Evolutionary conservation across 1,140 invertebrate species (phyloP).

Genomic region (Ditylenchus dipsaci): DNA sequence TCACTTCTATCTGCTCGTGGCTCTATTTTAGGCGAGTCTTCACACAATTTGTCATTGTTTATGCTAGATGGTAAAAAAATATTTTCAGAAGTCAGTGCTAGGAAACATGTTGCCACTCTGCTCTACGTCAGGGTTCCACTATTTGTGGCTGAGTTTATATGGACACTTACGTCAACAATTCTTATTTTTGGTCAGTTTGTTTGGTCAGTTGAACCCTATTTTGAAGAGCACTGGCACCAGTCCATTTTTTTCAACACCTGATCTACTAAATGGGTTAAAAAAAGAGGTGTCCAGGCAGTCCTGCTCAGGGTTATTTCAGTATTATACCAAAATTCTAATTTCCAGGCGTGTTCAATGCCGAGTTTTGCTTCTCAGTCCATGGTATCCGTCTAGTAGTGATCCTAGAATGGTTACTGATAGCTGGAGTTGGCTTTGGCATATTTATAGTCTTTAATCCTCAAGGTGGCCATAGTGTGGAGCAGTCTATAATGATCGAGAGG

Average conservation of each 20-base stretch:
- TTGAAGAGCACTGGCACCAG: no score
- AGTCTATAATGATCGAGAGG: constrained; percentile 37
- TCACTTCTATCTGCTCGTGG: constrained; percentile 39
- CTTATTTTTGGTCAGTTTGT: constrained; percentile 43
- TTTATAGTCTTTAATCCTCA: constrained; percentile 53
- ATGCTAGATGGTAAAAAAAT: no score
- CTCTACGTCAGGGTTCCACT: constrained; percentile 51
- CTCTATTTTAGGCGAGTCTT: constrained; percentile 41
- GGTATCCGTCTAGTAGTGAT: constrained; percentile 39
- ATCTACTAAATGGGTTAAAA: no score
- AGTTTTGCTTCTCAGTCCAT: constrained; percentile 19
- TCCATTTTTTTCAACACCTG: no score
- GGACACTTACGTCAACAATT: constrained; percentile 40
- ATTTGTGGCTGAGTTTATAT: constrained; percentile 49
- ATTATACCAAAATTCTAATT: neutral
- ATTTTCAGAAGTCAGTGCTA: constrained; percentile 23
- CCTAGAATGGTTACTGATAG: constrained; percentile 51
- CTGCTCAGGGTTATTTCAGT: no score
- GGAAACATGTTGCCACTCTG: constrained; percentile 36
- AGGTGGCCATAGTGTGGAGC: constrained; percentile 38
- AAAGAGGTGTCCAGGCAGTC: no score
- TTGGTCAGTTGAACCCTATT: no score
- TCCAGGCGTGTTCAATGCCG: constrained; percentile 20
- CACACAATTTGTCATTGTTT: neutral
- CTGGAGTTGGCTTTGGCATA: constrained; percentile 41